Base-by-base conservation (phyloP, 1,140 invertebrate genomes). In the Dendrolimus punctatus region DNA sequence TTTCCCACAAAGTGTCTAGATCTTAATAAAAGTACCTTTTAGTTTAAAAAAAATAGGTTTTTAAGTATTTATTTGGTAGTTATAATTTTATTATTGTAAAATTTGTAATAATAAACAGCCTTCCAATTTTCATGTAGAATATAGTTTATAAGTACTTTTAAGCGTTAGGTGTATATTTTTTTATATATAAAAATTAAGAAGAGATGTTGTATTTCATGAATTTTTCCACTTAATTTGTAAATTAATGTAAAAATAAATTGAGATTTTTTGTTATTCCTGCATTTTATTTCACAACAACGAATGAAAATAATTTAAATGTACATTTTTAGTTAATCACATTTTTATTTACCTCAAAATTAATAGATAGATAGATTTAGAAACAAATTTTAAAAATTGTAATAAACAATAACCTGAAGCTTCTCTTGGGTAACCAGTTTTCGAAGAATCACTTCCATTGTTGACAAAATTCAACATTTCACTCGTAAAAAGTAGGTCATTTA, bases 181-280 rank as follows among this genome's bases (percentile, higher is more conserved):
- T 23, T 23, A 23, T 23, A 23, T 23, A 23, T 23, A 23, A 23
- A 23, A 23, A 23, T 23, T 23, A 23, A 23, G 23, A 23, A 23
- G 23, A 23, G 23, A 23, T 48, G 8, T 46, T 46, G 8, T 48
- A 48, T 48, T 8, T 38, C 39, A 38, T 48, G 23, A 38, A 42
- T 51, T 49, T 49, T 49, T n/a, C n/a, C 69, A 64, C 68, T 62
- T 79, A 73, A 77, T 64, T 70, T 85, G 82, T 85, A 85, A 85
- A 85, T 80, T 85, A 80, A 80, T 83, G 82, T 85, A 85, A 85
- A 23, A 85, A 83, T 83, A 81, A 85, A 85, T 61, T 68, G 79
- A 81, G 75, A 85, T 83, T 81, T 76, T 72, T 78, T 81, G 82
- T 85, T 78, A 83, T 85, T 79, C 76, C 54, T 66, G 73, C 74